Base-by-base conservation (phyloP, 2,797 vertebrate species). In the Fistularia commersonii region DNA sequence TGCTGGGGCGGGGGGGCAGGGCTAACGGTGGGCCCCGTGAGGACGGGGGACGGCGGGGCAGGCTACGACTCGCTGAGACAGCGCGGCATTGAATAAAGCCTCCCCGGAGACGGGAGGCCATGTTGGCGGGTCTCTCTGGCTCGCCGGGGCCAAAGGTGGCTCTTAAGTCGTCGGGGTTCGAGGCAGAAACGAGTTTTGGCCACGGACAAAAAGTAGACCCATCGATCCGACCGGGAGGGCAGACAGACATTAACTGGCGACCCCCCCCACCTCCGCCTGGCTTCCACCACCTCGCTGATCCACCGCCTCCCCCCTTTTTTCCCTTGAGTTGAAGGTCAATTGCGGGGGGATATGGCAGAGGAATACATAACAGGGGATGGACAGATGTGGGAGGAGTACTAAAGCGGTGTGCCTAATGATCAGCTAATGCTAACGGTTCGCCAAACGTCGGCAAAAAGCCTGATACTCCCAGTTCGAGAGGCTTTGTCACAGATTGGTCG, bases 251-350 rank as follows among this genome's bases (percentile, higher is more conserved):
- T 61, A 76, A 79, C 69, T 44, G 23, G 23, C 23, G 23, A 23
- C 23, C 23, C 23, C 23, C 23, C 13, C 71, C 72, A 71, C 71
- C 69, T 63, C 72, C 68, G 64, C 13, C 23, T 23, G 23, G 23
- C 23, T 23, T 23, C 23, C 23, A 23, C 68, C 9, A 2, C 49
- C 50, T 32, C 61, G 40, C 69, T 57, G 50, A 57, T 61, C 47
- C n/a, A 23, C 64, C 11, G 43, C 48, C 64, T 67, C 79, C 66
- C 66, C 51, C 43, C 71, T 23, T 23, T 23, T 23, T 23, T 66
- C 64, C 63, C 72, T 68, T 58, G 54, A 74, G 61, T 60, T 87
- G 84, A 88, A 89, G 88, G 87, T 88, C 86, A 88, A 87, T 82
- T 81, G 81, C 65, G 70, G 69, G 75, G 77, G 55, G 71, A 66